Evolutionary conservation across 2,113 vertebrate species (phyloP), one percentile per base, ranked within the genome.

Genomic region (Neogale vison): DNA sequence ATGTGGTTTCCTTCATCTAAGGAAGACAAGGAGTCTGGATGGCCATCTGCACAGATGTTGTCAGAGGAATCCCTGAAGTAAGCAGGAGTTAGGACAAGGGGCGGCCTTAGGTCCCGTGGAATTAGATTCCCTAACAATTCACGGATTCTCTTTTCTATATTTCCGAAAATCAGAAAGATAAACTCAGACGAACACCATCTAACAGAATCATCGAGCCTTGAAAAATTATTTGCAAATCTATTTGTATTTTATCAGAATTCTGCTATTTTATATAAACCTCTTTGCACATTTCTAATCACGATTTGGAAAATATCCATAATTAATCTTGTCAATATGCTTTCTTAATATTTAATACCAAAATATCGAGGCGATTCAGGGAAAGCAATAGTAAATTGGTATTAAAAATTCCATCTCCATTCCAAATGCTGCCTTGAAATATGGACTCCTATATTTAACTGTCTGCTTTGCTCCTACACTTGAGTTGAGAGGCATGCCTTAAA

Each of bases 251-350:
- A 88, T 90, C n/a, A 93, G 52, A 98, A 89, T 96, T 85, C 89
- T 88, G 7, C 59, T 97, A 95, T 97, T 96, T 97, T 94, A 88
- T 96, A 84, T 95, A 97, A 97, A 95, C 76, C 29, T 74, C 52
- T 97, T 95, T 96, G 95, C 88, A 93, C 79, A 97, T 97, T 97
- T 95, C 74, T 95, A 95, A 89, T 92, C 67, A 86, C 82, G 61
- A 96, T 69, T 95, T 96, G 96, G 96, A 96, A 94, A 97, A 93
- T 97, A 95, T 52, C 93, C 90, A 95, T 20, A 57, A 94, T 87
- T 92, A 87, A 57, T 76, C 84, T 88, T 76, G 55, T 85, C 93
- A 96, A 94, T 94, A 95, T 92, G 93, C 42, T 97, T 96, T 95
- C 80, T 92, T 84, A 67, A 50, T 86, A 88, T 95, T 96, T 96